Base-by-base conservation (phyloP, 2,113 vertebrate species). In the Natator depressus region DNA sequence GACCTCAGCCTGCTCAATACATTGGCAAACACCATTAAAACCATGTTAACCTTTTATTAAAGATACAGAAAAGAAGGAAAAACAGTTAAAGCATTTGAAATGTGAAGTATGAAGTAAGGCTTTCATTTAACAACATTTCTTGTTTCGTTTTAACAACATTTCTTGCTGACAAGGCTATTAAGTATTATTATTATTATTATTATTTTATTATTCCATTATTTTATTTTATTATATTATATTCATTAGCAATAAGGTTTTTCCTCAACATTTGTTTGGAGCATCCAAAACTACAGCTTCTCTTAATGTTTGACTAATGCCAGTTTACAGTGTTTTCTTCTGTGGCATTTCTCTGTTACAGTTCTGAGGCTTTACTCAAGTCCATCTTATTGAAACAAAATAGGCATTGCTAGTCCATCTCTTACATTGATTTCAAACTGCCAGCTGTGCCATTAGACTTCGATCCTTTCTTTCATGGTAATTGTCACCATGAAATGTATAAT, bases 361-460 rank as follows among this genome's bases (percentile, higher is more conserved):
- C 24, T 79, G 49, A 65, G 20, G 27, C 53, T 42, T 38, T 97
- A 97, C 95, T 97, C 82, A 84, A 95, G 91, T 97, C 94, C 94
- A 94, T 93, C 91, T 92, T 97, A 84, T 79, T 87, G 93, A 97
- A 97, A 95, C 79, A 31, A 72, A 97, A 94, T 92, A 89, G 81
- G 88, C 87, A 85, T 91, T 97, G 87, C 97, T 89, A 87, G 83
- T 94, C 49, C 91, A 96, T 87, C 91, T 96, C 95, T 94, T 97
- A 97, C 97, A 97, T 97, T 97, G 92, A 95, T 95, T 82, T 96
- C 91, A 91, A 95, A 84, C 87, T 97, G 92, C 95, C 94, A 96
- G 93, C 95, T 97, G 93, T 94, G 84, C 94, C 93, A 80, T 94
- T 94, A 92, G 90, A 89, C 84, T 97, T 97, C 96, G 93, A 95